These are phyloP conservation scores for Platycercus adscitus DNA, from an alignment of 2,113 vertebrate species.

Conservation along the genomic window DNA sequence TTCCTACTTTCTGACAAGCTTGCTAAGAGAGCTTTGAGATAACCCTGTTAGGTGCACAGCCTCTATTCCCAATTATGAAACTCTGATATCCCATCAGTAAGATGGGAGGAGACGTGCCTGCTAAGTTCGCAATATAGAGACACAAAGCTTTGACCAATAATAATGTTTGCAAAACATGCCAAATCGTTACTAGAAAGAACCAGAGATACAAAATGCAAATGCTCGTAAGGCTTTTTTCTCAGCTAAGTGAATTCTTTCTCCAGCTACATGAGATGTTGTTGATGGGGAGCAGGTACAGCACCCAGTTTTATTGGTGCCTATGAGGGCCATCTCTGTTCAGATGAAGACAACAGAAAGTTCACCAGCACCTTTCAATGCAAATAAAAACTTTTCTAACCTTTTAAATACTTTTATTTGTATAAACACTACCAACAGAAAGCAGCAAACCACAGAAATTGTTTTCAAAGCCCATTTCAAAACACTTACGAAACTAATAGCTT, in stretches of 20 bases:
- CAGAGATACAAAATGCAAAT: background rate
- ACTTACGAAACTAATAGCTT: background rate
- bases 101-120: background rate
- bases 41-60: background rate
- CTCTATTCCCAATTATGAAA: background rate
- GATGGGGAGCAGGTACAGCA: background rate
- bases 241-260: background rate
- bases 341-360: background rate
- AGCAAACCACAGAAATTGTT: background rate
- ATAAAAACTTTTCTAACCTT: background rate
- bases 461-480: background rate
- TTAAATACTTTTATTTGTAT: too few species aligned
- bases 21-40: background rate
- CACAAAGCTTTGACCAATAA: background rate
- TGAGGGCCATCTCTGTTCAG: background rate
- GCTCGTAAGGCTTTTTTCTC: background rate
- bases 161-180: background rate
- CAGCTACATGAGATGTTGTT: background rate
- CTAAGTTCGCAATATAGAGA: background rate
- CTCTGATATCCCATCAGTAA: background rate
- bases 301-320: background rate
- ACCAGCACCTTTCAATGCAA: accelerated
- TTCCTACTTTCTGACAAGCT: background rate
- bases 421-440: background rate
- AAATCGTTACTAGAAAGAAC: background rate